Percentiles rank a stretch among this genome's conserved stretches.
Conservation (phyloP, 2,797 vertebrate genomes). For the Lindbergichthys nudifrons region DNA sequence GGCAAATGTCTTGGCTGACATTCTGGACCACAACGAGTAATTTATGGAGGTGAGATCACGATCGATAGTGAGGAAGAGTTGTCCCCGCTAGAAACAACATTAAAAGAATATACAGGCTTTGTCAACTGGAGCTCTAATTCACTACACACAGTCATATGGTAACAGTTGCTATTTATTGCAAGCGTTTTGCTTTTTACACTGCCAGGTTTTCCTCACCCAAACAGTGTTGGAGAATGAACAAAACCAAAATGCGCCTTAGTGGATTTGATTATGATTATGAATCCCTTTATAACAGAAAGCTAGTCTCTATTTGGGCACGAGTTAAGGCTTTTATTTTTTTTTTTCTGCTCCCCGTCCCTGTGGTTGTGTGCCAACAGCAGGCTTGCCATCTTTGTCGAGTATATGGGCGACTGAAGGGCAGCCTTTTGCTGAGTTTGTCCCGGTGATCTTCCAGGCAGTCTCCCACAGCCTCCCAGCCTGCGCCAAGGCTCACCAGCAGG, state of each 20-base stretch:
- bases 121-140: conserved; percentile 33
- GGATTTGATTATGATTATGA: conserved; percentile 47
- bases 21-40: conserved; percentile 40
- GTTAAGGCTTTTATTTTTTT: conserved; percentile 6
- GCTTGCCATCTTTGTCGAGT: conserved; percentile 57
- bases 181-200: conserved; percentile 36
- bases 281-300: conserved; percentile 27
- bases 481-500: conserved; percentile 84
- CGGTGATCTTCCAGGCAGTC: conserved; percentile 78
- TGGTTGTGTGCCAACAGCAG: conserved; percentile 58
- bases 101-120: conserved; percentile 22
- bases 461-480: conserved; percentile 64
- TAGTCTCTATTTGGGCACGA: conserved; percentile 18
- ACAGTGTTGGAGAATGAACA: conserved; percentile 33
- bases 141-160: conserved; percentile 44
- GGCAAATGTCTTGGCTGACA: conserved; percentile 42
- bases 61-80: conserved; percentile 39
- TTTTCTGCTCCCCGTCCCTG: conserved; percentile 4
- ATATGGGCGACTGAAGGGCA: conserved; percentile 76
- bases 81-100: conserved; percentile 17
- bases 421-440: conserved; percentile 78
- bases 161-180: conserved; percentile 57
- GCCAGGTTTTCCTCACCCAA: conserved; percentile 37
- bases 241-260: conserved; percentile 33
- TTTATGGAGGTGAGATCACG: conserved; percentile 54